Evolutionary conservation across 2,888 invertebrate genomes (phyloP).

Genomic region (Stenchaetothrips biformis): DNA sequence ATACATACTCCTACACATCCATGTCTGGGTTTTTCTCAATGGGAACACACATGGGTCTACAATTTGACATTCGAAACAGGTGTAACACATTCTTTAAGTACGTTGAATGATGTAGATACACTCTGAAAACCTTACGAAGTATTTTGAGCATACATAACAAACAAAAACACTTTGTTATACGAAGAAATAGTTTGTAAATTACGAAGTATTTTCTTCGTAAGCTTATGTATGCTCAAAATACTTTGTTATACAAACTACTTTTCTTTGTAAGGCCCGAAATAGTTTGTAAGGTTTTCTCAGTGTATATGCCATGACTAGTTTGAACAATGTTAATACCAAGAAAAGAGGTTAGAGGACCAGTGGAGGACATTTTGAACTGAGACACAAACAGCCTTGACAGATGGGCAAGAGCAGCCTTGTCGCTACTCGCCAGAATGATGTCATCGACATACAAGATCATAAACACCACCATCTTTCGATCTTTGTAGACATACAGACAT

Average conservation of each 20-base stretch:
- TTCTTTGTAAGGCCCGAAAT: no score
- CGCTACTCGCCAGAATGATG: constrained; percentile 34
- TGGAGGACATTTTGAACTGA: constrained; percentile 32
- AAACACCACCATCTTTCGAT: constrained; percentile 36
- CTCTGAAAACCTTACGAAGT: no score
- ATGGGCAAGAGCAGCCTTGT: constrained; percentile 1
- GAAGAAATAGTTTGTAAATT: no score
- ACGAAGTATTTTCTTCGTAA: no score
- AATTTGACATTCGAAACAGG: neutral
- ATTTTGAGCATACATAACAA: no score
- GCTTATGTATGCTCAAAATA: no score
- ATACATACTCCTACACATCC: neutral
- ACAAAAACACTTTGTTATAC: no score
- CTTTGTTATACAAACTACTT: no score
- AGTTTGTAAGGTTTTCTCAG: no score
- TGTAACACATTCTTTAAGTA: constrained; percentile 26
- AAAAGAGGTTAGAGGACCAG: constrained; percentile 21
- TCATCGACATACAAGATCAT: constrained; percentile 41
- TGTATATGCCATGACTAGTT: neutral
- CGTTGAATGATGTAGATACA: neutral
- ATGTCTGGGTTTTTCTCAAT: neutral
- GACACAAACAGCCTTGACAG: constrained; percentile 3
- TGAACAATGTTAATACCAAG: neutral
- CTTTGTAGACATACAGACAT: constrained; percentile 39
- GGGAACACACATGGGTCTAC: neutral